A percentile compares a stretch with the other conserved stretches of the same genome.
Evolutionary conservation across 2,797 vertebrate genomes (phyloP).

Genomic region (Channallabes apus): DNA sequence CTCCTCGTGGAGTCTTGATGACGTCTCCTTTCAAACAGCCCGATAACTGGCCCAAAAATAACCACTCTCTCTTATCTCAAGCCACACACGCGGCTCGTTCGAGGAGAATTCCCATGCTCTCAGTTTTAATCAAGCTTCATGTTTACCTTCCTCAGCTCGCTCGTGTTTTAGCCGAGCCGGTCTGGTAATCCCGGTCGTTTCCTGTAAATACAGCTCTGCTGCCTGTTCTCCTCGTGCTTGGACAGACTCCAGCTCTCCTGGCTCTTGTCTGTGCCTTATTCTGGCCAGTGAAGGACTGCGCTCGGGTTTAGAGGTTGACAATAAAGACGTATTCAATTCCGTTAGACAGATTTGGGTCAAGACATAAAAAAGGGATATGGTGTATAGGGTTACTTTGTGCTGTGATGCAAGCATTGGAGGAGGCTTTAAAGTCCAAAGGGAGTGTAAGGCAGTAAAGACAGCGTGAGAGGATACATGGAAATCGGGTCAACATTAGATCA

Average conservation of each 20-base stretch:
- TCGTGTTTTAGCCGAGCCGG: slow-evolving; percentile 5
- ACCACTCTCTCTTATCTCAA: slow-evolving; percentile 36
- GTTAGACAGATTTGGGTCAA: slow-evolving; percentile 26
- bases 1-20: background rate
- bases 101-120: background rate
- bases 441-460: background rate
- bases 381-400: slow-evolving; percentile 22
- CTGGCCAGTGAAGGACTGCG: slow-evolving; percentile 33
- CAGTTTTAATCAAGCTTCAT: background rate
- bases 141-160: background rate
- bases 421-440: background rate
- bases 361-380: background rate
- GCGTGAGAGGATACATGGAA: background rate
- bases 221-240: slow-evolving; percentile 14
- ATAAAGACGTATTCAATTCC: slow-evolving; percentile 20
- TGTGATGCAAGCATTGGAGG: background rate
- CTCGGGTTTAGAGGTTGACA: slow-evolving; percentile 38
- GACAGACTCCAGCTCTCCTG: slow-evolving; percentile 30
- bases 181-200: slow-evolving; percentile 30
- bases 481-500: background rate
- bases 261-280: slow-evolving; percentile 23
- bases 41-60: slow-evolving; percentile 9
- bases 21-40: background rate
- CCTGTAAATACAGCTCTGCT: slow-evolving; percentile 35
- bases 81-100: slow-evolving; percentile 26